Conservation (phyloP, 2,888 invertebrate genomes). For the Caenorhabditis sp. region DNA sequence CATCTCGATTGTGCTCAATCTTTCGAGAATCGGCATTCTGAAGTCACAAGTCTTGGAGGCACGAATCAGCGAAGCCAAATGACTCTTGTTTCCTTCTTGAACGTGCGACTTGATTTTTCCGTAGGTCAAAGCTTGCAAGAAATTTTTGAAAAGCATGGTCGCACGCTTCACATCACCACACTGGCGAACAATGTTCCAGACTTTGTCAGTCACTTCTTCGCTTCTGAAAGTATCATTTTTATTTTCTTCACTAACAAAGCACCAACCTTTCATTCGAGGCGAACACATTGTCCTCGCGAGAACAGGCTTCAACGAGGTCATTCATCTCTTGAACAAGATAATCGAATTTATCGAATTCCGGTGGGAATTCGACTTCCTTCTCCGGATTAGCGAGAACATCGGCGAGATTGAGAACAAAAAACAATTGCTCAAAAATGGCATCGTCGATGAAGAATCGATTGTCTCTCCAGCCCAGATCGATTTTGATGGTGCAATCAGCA, state of each 20-base stretch:
- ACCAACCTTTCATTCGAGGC: constrained; percentile 31
- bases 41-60: constrained; percentile 52
- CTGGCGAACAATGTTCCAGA: constrained; percentile 58
- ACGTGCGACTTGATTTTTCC: constrained; percentile 59
- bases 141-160: constrained; percentile 45
- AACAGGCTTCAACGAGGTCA: constrained; percentile 38
- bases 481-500: constrained; percentile 54
- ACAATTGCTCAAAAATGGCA: constrained; percentile 45
- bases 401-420: constrained; percentile 52
- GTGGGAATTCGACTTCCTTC: constrained; percentile 47
- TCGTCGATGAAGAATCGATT: constrained; percentile 50
- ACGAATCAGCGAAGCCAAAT: constrained; percentile 47
- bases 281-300: constrained; percentile 53
- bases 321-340: constrained; percentile 49
- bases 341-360: constrained; percentile 25
- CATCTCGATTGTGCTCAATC: constrained; percentile 61
- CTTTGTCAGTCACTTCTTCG: constrained; percentile 65
- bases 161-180: constrained; percentile 51
- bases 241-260: not conserved
- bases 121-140: constrained; percentile 57
- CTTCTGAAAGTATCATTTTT: constrained; percentile 27
- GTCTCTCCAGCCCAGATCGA: constrained; percentile 62
- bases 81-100: constrained; percentile 55
- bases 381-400: constrained; percentile 56
- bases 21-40: constrained; percentile 58